Evolutionary conservation across 2,888 invertebrate genomes (phyloP).

Genomic region (Apoda limacodes): DNA sequence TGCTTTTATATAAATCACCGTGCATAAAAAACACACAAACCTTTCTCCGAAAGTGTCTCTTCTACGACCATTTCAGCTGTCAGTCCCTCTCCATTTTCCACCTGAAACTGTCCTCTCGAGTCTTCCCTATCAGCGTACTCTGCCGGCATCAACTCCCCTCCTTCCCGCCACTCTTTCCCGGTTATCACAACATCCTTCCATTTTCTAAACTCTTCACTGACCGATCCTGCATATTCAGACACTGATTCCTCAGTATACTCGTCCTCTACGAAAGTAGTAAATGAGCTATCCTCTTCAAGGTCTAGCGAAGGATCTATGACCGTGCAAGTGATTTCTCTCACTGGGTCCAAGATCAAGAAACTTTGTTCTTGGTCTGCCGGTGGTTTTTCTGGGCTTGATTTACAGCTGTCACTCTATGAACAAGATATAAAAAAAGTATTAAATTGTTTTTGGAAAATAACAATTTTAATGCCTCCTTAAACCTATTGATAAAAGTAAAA

Average conservation of each 20-base stretch:
- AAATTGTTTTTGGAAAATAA: not conserved
- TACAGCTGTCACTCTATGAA: constrained; percentile 18
- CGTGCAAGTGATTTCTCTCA: constrained; percentile 39
- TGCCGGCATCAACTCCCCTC: constrained; percentile 11
- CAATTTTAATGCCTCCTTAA: too few relatives aligned
- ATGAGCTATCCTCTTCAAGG: constrained; percentile 29
- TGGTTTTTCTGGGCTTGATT: constrained; percentile 14
- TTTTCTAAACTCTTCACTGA: constrained; percentile 32
- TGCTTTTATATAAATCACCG: too few relatives aligned
- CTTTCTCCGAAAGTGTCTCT: constrained; percentile 53
- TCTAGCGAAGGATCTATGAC: constrained; percentile 37
- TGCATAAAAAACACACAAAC: too few relatives aligned
- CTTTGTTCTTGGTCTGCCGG: constrained; percentile 23
- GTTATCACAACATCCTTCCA: constrained; percentile 24
- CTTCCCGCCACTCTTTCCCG: constrained; percentile 14
- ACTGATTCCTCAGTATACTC: constrained; percentile 9
- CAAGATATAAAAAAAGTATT: not conserved
- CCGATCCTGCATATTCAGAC: constrained; percentile 22
- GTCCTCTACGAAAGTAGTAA: constrained; percentile 27
- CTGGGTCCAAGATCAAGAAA: constrained; percentile 43
- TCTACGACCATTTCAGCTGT: constrained; percentile 38
- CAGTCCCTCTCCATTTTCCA: constrained; percentile 26
- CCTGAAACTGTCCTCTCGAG: too few relatives aligned
- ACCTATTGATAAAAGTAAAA: too few relatives aligned
- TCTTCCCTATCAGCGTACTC: too few relatives aligned